Evolutionary conservation across 2,888 invertebrate species (phyloP).

Genomic region (Amphipyra tragopoginis): DNA sequence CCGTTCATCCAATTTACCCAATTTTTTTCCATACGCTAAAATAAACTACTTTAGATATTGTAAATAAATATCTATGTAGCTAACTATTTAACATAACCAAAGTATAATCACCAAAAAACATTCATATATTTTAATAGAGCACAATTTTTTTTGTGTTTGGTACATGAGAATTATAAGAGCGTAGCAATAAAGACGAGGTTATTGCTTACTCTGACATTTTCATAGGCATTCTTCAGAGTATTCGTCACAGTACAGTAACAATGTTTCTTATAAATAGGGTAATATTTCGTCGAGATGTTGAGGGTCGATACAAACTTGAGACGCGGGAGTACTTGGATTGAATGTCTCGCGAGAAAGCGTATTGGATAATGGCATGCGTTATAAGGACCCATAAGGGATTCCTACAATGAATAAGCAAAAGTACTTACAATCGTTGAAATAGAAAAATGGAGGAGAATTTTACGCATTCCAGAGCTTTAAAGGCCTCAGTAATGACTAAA

Average conservation of each 20-base stretch:
- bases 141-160: conserved; percentile 19
- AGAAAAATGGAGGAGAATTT: conserved; percentile 23
- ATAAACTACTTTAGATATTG: no score
- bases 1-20: no score
- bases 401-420: conserved; percentile 36
- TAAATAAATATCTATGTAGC: neutral
- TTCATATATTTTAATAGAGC: conserved; percentile 17
- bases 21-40: no score
- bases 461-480: conserved; percentile 18
- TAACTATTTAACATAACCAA: conserved; percentile 1
- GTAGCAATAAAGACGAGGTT: conserved; percentile 50
- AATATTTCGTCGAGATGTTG: conserved; percentile 52
- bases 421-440: conserved; percentile 33
- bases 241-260: conserved; percentile 53
- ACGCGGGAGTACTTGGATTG: conserved; percentile 21
- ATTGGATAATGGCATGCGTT: conserved; percentile 45
- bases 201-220: conserved; percentile 56
- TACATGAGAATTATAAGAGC: conserved; percentile 29
- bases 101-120: conserved; percentile 11
- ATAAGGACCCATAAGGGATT: conserved; percentile 31
- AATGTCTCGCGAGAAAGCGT: conserved; percentile 27
- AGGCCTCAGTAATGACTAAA: conserved; percentile 35
- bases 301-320: conserved; percentile 48
- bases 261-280: conserved; percentile 62
- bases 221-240: conserved; percentile 58